These are phyloP conservation scores for Poeciliopsis turrubarensis DNA, from an alignment of 2,113 vertebrate genomes.

Conservation along the genomic window DNA sequence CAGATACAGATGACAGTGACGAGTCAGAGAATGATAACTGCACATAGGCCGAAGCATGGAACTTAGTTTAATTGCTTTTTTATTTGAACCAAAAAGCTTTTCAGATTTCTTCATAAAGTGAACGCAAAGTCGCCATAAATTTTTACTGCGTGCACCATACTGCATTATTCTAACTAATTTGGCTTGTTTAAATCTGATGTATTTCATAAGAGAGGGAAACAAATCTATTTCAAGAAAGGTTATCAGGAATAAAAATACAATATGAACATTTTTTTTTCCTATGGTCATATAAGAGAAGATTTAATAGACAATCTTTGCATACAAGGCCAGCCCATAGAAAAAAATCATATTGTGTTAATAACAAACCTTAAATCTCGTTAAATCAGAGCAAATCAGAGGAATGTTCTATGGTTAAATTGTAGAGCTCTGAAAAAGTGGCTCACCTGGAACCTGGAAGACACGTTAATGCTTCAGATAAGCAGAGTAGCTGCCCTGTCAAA, in stretches of 20 bases:
- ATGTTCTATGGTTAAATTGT: no score
- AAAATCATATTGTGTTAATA: neutral
- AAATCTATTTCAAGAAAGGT: no score
- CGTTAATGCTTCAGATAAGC: neutral
- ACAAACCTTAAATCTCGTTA: neutral
- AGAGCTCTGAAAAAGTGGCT: neutral
- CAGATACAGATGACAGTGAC: conserved; percentile 23
- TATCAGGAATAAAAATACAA: neutral
- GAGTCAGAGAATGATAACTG: neutral
- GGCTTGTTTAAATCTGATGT: no score
- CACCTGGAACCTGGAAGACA: neutral
- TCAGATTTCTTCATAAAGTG: no score
- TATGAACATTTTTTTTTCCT: no score
- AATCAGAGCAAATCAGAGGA: neutral
- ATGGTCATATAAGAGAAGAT: neutral
- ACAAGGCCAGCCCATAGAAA: neutral
- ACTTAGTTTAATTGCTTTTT: neutral
- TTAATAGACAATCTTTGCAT: neutral
- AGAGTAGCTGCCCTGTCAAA: neutral
- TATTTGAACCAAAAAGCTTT: neutral
- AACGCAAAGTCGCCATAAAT: no score
- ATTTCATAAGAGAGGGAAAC: no score
- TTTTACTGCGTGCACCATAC: no score
- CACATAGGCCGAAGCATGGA: neutral
- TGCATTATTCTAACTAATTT: no score